These are phyloP conservation scores for Morpho helenor DNA, from an alignment of 2,888 invertebrate species.

Conservation along the genomic window DNA sequence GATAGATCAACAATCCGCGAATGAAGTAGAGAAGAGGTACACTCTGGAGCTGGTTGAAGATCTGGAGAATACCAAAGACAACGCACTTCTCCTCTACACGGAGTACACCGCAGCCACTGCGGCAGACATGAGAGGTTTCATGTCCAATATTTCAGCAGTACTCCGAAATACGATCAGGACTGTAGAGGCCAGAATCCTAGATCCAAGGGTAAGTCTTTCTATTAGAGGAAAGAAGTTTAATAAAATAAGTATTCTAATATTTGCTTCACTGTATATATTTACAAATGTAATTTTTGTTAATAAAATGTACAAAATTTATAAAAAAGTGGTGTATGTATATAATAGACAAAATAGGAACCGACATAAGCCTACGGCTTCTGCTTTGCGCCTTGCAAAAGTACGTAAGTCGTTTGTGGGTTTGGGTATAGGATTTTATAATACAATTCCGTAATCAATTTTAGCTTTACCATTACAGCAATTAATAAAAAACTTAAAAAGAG, in stretches of 20 bases:
- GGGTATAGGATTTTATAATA: no score
- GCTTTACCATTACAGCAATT: no score
- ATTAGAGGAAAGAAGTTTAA: no score
- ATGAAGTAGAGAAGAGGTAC: slow-evolving; percentile 43
- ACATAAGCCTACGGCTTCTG: no score
- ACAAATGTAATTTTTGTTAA: not conserved
- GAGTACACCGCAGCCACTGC: slow-evolving; percentile 53
- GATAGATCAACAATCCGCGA: slow-evolving; percentile 15
- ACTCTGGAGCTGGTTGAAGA: slow-evolving; percentile 46
- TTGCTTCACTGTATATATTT: not conserved
- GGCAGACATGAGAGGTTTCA: slow-evolving; percentile 47
- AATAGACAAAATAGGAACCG: not conserved
- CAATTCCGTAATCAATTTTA: no score
- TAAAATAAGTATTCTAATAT: no score
- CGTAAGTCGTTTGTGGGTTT: no score
- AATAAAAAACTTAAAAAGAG: no score
- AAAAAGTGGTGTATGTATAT: not conserved
- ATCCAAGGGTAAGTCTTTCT: slow-evolving; percentile 38
- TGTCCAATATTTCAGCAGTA: slow-evolving; percentile 45
- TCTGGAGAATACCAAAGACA: slow-evolving; percentile 42
- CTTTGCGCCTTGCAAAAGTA: no score
- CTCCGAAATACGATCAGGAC: slow-evolving; percentile 36
- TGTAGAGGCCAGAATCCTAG: slow-evolving; percentile 28
- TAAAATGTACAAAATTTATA: not conserved
- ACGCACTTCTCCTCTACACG: slow-evolving; percentile 57